Evolutionary conservation across 2,888 invertebrate genomes (phyloP).

Genomic region (Luffia ferchaultella): DNA sequence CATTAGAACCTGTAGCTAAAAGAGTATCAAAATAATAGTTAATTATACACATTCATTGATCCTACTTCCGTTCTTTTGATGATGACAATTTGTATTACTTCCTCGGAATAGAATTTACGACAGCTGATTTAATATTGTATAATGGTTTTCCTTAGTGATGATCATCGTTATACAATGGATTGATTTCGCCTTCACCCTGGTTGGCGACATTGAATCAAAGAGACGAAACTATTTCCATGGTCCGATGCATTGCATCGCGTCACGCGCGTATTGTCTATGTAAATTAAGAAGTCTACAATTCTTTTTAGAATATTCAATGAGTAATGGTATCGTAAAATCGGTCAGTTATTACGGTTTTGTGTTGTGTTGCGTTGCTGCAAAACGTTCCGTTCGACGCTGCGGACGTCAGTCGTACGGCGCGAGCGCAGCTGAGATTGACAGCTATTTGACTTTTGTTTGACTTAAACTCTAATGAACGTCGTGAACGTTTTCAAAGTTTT

Average conservation of each 20-base stretch:
- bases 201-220: conserved; percentile 27
- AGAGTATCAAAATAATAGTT: too few relatives aligned
- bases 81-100: too few relatives aligned
- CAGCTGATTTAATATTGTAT: not conserved
- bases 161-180: conserved; percentile 16
- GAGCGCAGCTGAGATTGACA: conserved; percentile 37
- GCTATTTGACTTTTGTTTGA: conserved; percentile 30
- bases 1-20: too few relatives aligned
- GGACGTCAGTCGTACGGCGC: conserved; percentile 38
- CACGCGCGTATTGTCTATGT: conserved; percentile 1
- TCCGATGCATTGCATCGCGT: conserved; percentile 11
- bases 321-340: conserved; percentile 25
- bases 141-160: conserved; percentile 15
- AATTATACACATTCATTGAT: too few relatives aligned
- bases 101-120: not conserved
- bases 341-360: conserved; percentile 43
- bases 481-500: not conserved
- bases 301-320: conserved; percentile 20
- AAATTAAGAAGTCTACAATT: conserved; percentile 4
- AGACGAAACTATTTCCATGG: conserved; percentile 19
- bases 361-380: conserved; percentile 26
- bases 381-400: conserved; percentile 35
- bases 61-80: too few relatives aligned
- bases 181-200: conserved; percentile 27
- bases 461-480: too few relatives aligned